Evolutionary conservation across 1,140 invertebrate genomes (phyloP), one percentile per base, ranked within the genome.

Genomic region (Andrena cerasifolii): DNA sequence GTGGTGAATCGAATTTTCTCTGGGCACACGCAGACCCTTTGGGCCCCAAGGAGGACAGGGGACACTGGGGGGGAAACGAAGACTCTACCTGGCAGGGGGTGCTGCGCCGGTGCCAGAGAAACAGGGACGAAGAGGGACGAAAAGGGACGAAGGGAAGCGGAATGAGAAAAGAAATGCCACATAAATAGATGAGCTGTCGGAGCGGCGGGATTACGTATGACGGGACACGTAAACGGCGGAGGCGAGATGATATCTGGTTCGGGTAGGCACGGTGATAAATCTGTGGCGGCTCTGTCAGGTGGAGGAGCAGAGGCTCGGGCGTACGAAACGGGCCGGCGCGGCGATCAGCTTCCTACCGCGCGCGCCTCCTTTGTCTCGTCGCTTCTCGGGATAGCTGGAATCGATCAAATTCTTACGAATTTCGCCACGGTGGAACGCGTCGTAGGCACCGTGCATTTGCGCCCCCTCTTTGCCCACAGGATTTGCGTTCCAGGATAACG

Each of bases 181-280:
- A 84, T 87, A 86, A 90, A 90, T 89, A 87, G 88, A 90, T 88
- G 87, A 89, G 87, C 87, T 86, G 85, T 89, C 87, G 83, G 85
- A 85, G 78, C 84, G 82, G 63, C 83, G 82, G 85, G 86, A 87
- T 87, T 88, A 86, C 84, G 84, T 89, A 86, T 86, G 87, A 89
- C 83, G 84, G 86, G 86, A 86, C 77, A 87, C 79, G 87, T 84
- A 88, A 87, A 83, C 87, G 84, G 82, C 71, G 81, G 87, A 89
- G 88, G 87, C 82, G 89, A 91, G 91, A 92, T 92, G 89, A 92
- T 92, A 92, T 92, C 91, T 92, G 84, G 85, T 83, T 84, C 86
- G 83, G 80, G 85, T 86, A 88, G 87, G 84, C 85, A 86, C 78
- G 80, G 89, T 91, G 90, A 92, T 92, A 92, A 92, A 92, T 92